Evolutionary conservation across 2,113 vertebrate species (phyloP).

Genomic region (Aspiorhynchus laticeps): DNA sequence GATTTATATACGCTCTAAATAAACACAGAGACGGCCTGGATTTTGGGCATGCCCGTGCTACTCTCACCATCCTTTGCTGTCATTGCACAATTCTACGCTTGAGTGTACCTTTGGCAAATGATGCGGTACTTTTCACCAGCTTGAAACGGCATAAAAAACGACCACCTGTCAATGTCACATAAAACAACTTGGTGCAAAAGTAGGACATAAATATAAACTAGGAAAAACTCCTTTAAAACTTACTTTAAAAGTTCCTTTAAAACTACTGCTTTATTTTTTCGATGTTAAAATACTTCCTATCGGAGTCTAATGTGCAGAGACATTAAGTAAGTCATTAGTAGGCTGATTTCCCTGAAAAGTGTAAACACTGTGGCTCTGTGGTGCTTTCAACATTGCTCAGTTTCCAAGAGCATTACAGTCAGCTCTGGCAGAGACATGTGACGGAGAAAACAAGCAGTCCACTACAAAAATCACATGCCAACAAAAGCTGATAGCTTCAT

Average conservation of each 20-base stretch:
- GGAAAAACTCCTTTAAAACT: neutral
- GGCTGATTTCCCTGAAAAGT: constrained; percentile 6
- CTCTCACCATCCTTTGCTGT: constrained; percentile 1
- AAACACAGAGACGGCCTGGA: neutral
- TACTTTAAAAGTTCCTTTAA: constrained; percentile 30
- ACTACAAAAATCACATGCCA: neutral
- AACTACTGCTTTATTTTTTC: neutral
- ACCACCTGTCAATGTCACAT: constrained; percentile 10
- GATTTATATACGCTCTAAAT: neutral
- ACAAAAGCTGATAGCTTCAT: neutral
- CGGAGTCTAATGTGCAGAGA: neutral
- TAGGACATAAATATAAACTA: constrained; percentile 30
- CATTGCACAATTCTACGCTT: neutral
- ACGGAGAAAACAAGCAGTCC: neutral
- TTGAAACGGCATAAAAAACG: neutral
- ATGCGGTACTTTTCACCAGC: neutral
- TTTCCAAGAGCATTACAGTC: neutral
- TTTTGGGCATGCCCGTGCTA: neutral
- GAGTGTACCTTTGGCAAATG: constrained; percentile 10
- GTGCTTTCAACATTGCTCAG: constrained; percentile 14
- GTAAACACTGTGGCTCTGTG: constrained; percentile 1
- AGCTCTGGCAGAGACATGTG: constrained; percentile 6
- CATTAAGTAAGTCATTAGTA: constrained; percentile 7
- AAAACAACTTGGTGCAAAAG: constrained; percentile 6
- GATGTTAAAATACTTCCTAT: neutral